Conservation (phyloP, 2,797 vertebrate genomes). For the Danio aesculapii region DNA sequence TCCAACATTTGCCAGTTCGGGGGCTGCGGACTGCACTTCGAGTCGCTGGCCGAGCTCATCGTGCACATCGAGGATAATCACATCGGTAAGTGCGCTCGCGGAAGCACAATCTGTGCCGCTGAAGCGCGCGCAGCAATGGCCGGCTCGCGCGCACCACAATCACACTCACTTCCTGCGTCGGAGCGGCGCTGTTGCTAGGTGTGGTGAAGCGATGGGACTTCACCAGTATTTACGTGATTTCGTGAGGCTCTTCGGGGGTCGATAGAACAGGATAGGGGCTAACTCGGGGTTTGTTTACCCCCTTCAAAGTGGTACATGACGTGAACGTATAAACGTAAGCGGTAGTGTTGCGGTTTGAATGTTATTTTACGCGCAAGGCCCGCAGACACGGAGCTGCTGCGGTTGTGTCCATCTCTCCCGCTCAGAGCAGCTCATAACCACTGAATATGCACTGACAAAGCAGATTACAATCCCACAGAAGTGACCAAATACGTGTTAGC, state of each 20-base stretch:
- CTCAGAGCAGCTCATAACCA: slow-evolving; percentile 7
- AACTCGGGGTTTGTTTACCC: neutral
- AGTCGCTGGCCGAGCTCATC: slow-evolving; percentile 93
- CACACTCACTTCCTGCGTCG: slow-evolving; percentile 87
- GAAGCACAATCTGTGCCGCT: slow-evolving; percentile 57
- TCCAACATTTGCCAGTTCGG: slow-evolving; percentile 95
- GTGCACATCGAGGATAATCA: slow-evolving; percentile 97
- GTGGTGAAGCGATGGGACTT: slow-evolving; percentile 69
- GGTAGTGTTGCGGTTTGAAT: neutral
- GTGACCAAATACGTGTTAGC: neutral
- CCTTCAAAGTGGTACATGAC: neutral
- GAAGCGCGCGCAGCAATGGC: slow-evolving; percentile 68
- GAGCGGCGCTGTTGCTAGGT: slow-evolving; percentile 86
- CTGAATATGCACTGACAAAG: neutral
- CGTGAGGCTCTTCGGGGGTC: neutral
- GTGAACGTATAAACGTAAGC: slow-evolving; percentile 5
- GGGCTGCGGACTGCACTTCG: slow-evolving; percentile 94
- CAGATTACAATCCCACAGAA: neutral
- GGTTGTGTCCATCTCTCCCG: neutral
- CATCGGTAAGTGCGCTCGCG: slow-evolving; percentile 85
- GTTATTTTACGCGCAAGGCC: slow-evolving; percentile 31
- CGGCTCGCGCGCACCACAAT: slow-evolving; percentile 70
- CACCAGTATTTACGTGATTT: slow-evolving; percentile 33
- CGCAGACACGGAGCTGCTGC: neutral
- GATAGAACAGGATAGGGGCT: no score